Percentiles rank a stretch among this genome's conserved stretches.
Conservation (phyloP, 2,113 vertebrate species). For the Cyphomyrus plagiostoma region DNA sequence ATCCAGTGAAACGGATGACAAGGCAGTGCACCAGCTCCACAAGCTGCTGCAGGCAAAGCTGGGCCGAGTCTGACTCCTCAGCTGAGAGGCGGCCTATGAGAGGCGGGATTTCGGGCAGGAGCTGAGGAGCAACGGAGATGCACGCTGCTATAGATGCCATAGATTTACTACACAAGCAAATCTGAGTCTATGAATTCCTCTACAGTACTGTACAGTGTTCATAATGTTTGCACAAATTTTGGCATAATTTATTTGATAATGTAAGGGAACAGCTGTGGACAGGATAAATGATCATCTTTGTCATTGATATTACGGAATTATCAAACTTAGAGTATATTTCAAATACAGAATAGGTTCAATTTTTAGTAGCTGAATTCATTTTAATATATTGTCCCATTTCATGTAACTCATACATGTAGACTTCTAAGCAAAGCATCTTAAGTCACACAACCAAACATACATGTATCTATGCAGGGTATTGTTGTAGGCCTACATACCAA, state of each 20-base stretch:
- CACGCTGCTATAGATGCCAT: background rate
- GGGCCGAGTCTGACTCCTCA: constrained; percentile 66
- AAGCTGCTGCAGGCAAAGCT: constrained; percentile 63
- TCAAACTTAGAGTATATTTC: background rate
- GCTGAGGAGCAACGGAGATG: constrained; percentile 44
- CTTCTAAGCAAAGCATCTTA: background rate
- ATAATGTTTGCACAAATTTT: background rate
- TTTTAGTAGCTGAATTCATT: background rate
- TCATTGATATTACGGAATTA: background rate
- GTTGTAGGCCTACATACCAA: constrained; percentile 54
- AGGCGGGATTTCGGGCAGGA: constrained; percentile 66
- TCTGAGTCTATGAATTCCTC: background rate
- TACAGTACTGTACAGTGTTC: background rate
- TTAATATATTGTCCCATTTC: background rate
- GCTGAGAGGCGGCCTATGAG: constrained; percentile 62
- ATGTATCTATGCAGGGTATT: background rate
- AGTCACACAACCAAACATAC: background rate
- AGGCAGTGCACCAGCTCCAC: constrained; percentile 70
- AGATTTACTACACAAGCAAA: background rate
- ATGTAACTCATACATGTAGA: background rate
- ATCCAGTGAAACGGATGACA: constrained; percentile 73
- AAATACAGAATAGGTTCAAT: background rate
- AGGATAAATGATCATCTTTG: background rate
- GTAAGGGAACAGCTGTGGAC: background rate
- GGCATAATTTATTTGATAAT: background rate